phyloP scores from a whole-genome alignment of 1,140 invertebrate genomes.

The Pentalonia nigronervosa region DNA sequence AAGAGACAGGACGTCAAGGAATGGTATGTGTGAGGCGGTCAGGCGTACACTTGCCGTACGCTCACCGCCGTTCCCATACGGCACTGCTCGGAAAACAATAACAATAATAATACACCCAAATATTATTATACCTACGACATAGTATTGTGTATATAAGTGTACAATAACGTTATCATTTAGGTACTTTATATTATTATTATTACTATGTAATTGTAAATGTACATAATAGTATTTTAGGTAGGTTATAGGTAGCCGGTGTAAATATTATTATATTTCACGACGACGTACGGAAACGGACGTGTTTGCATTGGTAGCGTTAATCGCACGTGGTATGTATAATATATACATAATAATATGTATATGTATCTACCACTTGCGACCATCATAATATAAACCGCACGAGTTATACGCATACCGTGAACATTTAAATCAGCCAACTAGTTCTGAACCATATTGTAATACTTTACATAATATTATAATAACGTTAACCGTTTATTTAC shows the following conservation, averaged over 20 bases:
- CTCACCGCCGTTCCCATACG: neutral
- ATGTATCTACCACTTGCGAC: neutral
- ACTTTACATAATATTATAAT: neutral
- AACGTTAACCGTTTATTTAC: neutral
- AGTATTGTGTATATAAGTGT: neutral
- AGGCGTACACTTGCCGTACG: neutral
- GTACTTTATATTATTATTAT: neutral
- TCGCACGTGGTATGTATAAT: neutral
- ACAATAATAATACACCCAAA: neutral
- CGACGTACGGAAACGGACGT: neutral
- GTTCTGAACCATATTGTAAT: neutral
- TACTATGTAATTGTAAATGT: neutral
- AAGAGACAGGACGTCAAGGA: constrained; percentile 91
- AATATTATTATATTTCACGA: neutral
- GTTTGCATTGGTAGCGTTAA: neutral
- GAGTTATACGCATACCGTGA: no score
- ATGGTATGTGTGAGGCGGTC: constrained; percentile 82
- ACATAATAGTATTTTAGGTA: neutral
- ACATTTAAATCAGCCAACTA: neutral
- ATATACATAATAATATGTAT: no score
- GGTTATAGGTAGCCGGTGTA: neutral
- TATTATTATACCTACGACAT: neutral
- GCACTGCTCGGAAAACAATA: neutral
- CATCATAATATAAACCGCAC: neutral
- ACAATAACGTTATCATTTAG: neutral